A percentile compares a stretch with the other conserved stretches of the same genome.
phyloP scores from a whole-genome alignment of 2,113 vertebrate species.

The Chauna torquata region DNA sequence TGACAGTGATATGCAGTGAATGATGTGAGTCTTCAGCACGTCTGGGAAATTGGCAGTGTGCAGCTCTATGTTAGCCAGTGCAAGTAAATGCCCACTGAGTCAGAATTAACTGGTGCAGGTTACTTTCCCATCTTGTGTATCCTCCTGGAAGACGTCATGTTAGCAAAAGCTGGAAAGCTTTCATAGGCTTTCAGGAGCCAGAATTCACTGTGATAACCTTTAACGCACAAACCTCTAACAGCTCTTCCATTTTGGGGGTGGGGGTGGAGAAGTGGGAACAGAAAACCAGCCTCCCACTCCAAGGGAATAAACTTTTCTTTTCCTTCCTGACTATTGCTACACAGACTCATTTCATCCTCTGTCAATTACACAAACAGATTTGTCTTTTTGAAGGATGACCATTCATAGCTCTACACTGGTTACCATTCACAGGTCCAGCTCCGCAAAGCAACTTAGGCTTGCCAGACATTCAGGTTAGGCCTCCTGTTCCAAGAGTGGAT shows the following conservation, averaged over 20 bases:
- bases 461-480: not conserved
- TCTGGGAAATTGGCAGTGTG: not conserved
- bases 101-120: not conserved
- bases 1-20: conserved; percentile 26
- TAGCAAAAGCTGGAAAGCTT: not conserved
- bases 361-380: not conserved
- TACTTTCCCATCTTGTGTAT: not conserved
- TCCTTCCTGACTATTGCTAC: not conserved
- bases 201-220: not conserved
- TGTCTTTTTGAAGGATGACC: not conserved
- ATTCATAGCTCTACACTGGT: not conserved
- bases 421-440: not conserved
- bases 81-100: not conserved
- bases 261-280: not conserved
- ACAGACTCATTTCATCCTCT: not conserved
- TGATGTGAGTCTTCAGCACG: not conserved
- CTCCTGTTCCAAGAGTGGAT: not conserved
- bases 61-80: not conserved
- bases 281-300: not conserved
- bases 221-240: not conserved
- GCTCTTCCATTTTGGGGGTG: not conserved
- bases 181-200: not conserved
- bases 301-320: not conserved
- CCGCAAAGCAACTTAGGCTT: not conserved
- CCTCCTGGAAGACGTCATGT: not conserved